Percentiles rank a stretch among this genome's conserved stretches.
Evolutionary conservation across 2,888 invertebrate species (phyloP).

Genomic region (Rotaria magnacalcarata): DNA sequence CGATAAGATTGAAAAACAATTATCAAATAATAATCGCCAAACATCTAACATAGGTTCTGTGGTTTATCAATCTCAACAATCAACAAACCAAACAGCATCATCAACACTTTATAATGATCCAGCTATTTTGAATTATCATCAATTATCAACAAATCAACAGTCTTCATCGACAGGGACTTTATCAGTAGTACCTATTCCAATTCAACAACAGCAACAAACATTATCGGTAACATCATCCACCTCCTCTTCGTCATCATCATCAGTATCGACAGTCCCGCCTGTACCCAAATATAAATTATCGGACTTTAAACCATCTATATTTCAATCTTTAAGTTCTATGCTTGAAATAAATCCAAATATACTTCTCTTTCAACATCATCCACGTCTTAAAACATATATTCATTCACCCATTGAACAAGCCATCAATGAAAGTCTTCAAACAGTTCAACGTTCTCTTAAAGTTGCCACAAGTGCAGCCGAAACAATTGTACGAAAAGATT

Average conservation of each 20-base stretch:
- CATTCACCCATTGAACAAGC: constrained; percentile 85
- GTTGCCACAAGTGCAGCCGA: constrained; percentile 93
- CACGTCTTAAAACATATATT: constrained; percentile 64
- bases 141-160: background rate
- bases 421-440: constrained; percentile 89
- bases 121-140: constrained; percentile 16
- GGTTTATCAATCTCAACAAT: background rate
- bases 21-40: background rate
- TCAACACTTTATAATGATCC: constrained; percentile 10
- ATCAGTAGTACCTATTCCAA: background rate
- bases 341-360: constrained; percentile 43
- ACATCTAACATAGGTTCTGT: background rate
- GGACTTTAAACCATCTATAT: constrained; percentile 41
- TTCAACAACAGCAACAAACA: background rate
- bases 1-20: constrained; percentile 20
- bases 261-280: background rate
- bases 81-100: background rate
- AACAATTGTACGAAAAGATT: constrained; percentile 91
- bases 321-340: constrained; percentile 37
- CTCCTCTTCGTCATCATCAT: background rate
- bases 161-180: background rate
- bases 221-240: background rate
- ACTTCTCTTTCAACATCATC: constrained; percentile 69
- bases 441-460: constrained; percentile 90
- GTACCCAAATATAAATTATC: constrained; percentile 45